Conservation (phyloP, 2,888 invertebrate genomes). For the Embidobia sp. region DNA sequence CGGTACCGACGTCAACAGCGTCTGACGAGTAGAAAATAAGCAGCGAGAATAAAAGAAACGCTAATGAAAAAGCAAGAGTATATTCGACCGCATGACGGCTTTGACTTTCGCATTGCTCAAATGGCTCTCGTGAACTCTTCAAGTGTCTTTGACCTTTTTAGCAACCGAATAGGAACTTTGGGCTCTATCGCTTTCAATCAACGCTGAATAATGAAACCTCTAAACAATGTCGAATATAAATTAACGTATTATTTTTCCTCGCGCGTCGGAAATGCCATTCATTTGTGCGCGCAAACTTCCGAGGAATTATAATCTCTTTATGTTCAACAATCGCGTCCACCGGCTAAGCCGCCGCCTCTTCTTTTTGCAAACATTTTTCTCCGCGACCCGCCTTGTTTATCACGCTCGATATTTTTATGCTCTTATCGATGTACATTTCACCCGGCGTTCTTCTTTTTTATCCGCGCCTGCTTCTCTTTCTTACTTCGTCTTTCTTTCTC, state of each 20-base stretch:
- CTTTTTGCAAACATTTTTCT: not conserved
- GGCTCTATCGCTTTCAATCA: constrained; percentile 62
- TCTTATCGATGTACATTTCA: no score
- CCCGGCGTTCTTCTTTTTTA: not conserved
- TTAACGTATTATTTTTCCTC: constrained; percentile 48
- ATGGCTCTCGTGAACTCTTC: constrained; percentile 64
- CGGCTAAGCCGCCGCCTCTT: constrained; percentile 9
- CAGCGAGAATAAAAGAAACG: constrained; percentile 68
- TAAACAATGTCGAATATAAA: constrained; percentile 60
- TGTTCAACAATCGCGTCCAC: constrained; percentile 10
- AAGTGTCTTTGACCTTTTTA: constrained; percentile 66
- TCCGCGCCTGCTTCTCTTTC: not conserved
- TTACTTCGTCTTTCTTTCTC: not conserved
- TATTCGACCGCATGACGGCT: constrained; percentile 65
- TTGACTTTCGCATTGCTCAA: constrained; percentile 66
- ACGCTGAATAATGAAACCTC: constrained; percentile 58
- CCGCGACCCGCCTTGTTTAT: constrained; percentile 24
- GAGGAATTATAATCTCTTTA: constrained; percentile 28
- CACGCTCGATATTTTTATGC: not conserved
- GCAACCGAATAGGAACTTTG: constrained; percentile 60
- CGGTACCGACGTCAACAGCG: constrained; percentile 61
- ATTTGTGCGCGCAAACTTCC: constrained; percentile 23
- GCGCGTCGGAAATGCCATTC: constrained; percentile 20
- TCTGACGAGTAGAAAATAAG: constrained; percentile 67
- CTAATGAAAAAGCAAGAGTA: constrained; percentile 70